Conservation (phyloP, 2,888 invertebrate genomes). For the Hypsopygia costalis region DNA sequence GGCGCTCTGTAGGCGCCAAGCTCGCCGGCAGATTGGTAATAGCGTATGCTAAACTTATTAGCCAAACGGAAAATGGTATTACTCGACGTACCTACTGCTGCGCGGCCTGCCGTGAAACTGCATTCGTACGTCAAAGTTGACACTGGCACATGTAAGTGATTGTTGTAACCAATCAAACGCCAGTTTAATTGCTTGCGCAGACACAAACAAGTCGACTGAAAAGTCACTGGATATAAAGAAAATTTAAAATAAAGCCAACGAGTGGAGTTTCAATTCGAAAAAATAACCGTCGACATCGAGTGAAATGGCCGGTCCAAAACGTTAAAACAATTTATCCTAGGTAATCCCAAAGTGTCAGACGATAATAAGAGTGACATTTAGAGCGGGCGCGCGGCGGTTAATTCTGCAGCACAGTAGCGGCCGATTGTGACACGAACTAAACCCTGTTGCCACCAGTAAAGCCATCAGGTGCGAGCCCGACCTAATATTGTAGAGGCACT, state of each 20-base stretch:
- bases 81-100: conserved; percentile 54
- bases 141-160: conserved; percentile 68
- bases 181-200: conserved; percentile 50
- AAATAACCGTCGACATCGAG: conserved; percentile 62
- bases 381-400: conserved; percentile 65
- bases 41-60: conserved; percentile 79
- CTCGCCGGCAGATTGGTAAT: conserved; percentile 75
- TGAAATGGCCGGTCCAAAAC: conserved; percentile 61
- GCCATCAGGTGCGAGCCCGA: conserved; percentile 67
- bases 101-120: conserved; percentile 58
- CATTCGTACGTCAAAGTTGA: conserved; percentile 70
- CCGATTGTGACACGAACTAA: conserved; percentile 74
- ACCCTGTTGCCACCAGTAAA: conserved; percentile 69
- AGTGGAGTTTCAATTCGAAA: conserved; percentile 56
- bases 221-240: conserved; percentile 39
- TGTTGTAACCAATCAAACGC: conserved; percentile 73
- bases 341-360: conserved; percentile 76
- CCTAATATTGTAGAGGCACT: conserved; percentile 47
- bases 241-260: conserved; percentile 36
- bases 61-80: conserved; percentile 77
- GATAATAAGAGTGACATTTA: conserved; percentile 80
- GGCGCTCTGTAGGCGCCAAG: conserved; percentile 55
- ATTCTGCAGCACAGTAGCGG: conserved; percentile 67
- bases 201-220: conserved; percentile 44
- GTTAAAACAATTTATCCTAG: conserved; percentile 78